Evolutionary conservation across 2,113 vertebrate genomes (phyloP).

Genomic region (Rhipidura dahli): DNA sequence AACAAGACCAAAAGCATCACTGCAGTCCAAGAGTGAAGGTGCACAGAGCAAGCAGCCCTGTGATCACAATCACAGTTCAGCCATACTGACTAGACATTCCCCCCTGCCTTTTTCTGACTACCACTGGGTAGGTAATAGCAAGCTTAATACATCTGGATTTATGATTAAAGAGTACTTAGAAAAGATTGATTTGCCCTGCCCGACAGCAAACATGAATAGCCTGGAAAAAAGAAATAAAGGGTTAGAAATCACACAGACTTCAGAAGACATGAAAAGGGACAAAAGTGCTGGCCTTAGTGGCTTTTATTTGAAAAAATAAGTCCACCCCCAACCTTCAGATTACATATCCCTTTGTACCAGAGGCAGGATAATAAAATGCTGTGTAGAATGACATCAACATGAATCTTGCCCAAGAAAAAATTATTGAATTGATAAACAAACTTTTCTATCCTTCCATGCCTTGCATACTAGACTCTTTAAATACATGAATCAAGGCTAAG

Average conservation of each 20-base stretch:
- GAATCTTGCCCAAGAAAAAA: conserved; percentile 2
- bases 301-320: conserved; percentile 27
- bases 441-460: neutral
- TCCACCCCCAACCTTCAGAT: neutral
- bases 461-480: neutral
- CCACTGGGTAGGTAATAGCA: conserved; percentile 39
- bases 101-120: conserved; percentile 11
- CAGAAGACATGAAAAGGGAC: conserved; percentile 12
- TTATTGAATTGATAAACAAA: neutral
- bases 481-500: neutral
- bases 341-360: conserved; percentile 11
- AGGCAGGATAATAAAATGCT: conserved; percentile 32
- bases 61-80: neutral
- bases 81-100: neutral
- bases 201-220: conserved; percentile 43
- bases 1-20: neutral
- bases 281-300: neutral
- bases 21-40: neutral
- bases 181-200: conserved; percentile 46
- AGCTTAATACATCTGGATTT: conserved; percentile 56
- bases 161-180: conserved; percentile 54
- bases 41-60: neutral
- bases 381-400: neutral
- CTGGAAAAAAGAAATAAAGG: conserved; percentile 2
- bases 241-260: conserved; percentile 21